Evolutionary conservation across 92 coral and sea anemone species (phyloP).

Genomic region (Montipora capitata): DNA sequence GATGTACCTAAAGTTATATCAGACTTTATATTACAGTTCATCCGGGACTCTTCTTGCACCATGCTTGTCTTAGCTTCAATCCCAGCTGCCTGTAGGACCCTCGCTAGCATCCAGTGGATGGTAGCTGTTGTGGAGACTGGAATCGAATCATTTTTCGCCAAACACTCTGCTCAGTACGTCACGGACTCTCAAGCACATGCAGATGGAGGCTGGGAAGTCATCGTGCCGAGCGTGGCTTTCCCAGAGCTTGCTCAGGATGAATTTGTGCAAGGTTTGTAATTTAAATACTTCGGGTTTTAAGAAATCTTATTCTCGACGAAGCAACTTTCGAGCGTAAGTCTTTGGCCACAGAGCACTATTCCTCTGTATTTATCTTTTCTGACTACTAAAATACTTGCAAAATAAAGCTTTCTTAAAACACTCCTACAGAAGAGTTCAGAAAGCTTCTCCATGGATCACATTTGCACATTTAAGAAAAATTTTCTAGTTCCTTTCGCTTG

Average conservation of each 20-base stretch:
- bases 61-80: constrained; percentile 88
- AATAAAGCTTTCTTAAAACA: no score
- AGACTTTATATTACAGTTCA: constrained; percentile 78
- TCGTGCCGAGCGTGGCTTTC: constrained; percentile 90
- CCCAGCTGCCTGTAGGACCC: constrained; percentile 96
- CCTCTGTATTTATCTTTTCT: no score
- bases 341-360: no score
- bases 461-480: no score
- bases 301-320: no score
- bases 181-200: constrained; percentile 50
- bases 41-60: constrained; percentile 83
- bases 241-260: constrained; percentile 98
- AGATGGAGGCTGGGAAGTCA: constrained; percentile 89
- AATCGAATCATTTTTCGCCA: constrained; percentile 88
- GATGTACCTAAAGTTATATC: constrained; percentile 75
- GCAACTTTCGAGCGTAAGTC: no score
- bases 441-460: no score
- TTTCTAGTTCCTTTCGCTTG: no score
- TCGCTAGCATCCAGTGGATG: constrained; percentile 91
- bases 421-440: no score
- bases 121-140: constrained; percentile 94
- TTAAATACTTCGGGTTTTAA: no score
- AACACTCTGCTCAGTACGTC: constrained; percentile 62
- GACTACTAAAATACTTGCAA: no score
- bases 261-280: constrained; percentile 88